A percentile compares a stretch with the other conserved stretches of the same genome.
Evolutionary conservation across 2,113 vertebrate genomes (phyloP).

Genomic region (Collichthys lucidus): DNA sequence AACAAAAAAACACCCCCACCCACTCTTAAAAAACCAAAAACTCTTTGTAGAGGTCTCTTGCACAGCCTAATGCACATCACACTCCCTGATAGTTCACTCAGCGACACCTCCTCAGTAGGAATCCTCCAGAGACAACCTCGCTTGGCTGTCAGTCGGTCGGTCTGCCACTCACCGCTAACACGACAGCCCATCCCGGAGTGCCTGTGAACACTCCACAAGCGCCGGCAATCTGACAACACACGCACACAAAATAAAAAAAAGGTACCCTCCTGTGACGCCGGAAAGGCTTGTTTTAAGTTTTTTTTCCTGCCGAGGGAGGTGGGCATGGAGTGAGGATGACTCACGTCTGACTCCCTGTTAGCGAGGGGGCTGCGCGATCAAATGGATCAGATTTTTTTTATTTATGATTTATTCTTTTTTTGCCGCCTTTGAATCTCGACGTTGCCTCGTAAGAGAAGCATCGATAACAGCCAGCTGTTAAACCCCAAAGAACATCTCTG

Average conservation of each 20-base stretch:
- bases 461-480: slow-evolving; percentile 53
- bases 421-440: slow-evolving; percentile 42
- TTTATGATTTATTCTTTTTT: too few relatives aligned
- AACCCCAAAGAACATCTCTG: slow-evolving; percentile 46
- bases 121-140: slow-evolving; percentile 74
- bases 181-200: slow-evolving; percentile 74
- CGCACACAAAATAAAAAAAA: slow-evolving; percentile 45
- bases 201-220: slow-evolving; percentile 68
- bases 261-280: slow-evolving; percentile 67
- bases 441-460: slow-evolving; percentile 21
- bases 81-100: slow-evolving; percentile 74
- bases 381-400: slow-evolving; percentile 28
- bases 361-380: slow-evolving; percentile 44
- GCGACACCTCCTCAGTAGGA: slow-evolving; percentile 71
- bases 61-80: slow-evolving; percentile 68
- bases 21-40: background rate
- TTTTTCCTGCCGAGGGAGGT: slow-evolving; percentile 23
- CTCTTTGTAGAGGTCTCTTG: slow-evolving; percentile 54
- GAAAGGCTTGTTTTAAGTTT: slow-evolving; percentile 62
- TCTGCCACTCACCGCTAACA: slow-evolving; percentile 72
- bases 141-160: slow-evolving; percentile 71
- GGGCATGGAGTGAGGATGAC: slow-evolving; percentile 53
- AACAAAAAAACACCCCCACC: background rate
- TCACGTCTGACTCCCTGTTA: slow-evolving; percentile 60
- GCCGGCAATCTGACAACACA: slow-evolving; percentile 66